Conservation (phyloP, 2,888 invertebrate species). For the Glyphotaelius pellucidus region DNA sequence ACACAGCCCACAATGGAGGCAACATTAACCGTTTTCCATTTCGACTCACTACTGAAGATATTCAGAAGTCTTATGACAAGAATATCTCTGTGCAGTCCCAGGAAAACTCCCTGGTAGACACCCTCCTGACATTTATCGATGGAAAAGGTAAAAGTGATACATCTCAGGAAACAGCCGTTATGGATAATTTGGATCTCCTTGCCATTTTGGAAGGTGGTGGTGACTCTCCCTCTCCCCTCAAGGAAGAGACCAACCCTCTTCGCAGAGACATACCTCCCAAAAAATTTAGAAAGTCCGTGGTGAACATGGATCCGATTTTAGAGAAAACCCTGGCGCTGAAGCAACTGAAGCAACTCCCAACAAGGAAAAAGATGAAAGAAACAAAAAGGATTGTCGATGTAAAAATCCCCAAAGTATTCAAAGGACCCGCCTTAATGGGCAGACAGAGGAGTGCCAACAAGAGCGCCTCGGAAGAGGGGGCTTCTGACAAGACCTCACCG, state of each 20-base stretch:
- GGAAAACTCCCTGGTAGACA: background rate
- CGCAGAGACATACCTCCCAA: background rate
- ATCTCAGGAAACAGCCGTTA: constrained; percentile 41
- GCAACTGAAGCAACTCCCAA: constrained; percentile 61
- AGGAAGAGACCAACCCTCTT: background rate
- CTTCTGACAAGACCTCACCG: background rate
- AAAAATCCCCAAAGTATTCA: constrained; percentile 57
- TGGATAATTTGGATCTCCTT: constrained; percentile 58
- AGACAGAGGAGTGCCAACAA: background rate
- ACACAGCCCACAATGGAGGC: constrained; percentile 18
- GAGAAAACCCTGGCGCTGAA: constrained; percentile 60
- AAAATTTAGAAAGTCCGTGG: background rate
- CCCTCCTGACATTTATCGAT: background rate
- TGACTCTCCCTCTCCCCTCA: constrained; percentile 15
- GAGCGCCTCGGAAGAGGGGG: background rate
- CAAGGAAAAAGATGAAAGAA: constrained; percentile 3
- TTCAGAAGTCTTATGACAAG: constrained; percentile 52
- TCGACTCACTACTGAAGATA: constrained; percentile 43
- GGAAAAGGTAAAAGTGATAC: background rate
- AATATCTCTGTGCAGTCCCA: background rate
- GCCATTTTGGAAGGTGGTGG: constrained; percentile 63
- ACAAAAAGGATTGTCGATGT: constrained; percentile 58
- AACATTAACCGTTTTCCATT: background rate
- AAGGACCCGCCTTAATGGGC: background rate
- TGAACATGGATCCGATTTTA: constrained; percentile 39